Evolutionary conservation across 2,113 vertebrate species (phyloP).

Genomic region (Pitta sordida): DNA sequence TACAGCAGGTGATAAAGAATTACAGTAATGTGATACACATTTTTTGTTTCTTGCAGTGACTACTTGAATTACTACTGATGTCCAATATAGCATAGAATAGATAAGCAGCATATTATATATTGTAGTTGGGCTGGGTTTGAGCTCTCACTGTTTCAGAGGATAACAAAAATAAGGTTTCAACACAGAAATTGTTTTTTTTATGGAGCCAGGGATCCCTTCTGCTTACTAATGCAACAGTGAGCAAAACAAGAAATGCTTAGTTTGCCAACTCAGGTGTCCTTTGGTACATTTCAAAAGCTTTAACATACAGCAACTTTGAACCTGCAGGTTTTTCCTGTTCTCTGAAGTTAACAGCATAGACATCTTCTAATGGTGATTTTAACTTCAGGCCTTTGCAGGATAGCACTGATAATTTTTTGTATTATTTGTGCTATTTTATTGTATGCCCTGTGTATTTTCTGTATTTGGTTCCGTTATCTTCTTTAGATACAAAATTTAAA

Average conservation of each 20-base stretch:
- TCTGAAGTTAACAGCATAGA: neutral
- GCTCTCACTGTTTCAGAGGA: neutral
- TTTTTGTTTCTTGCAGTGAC: neutral
- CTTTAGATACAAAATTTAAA: neutral
- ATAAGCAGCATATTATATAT: neutral
- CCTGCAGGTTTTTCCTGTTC: conserved; percentile 20
- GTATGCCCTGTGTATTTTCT: neutral
- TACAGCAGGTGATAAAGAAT: neutral
- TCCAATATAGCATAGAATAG: neutral
- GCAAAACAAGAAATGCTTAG: neutral
- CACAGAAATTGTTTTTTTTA: neutral
- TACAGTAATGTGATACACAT: neutral
- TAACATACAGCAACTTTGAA: neutral
- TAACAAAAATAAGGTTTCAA: neutral
- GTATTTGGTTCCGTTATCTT: neutral
- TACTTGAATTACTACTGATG: neutral
- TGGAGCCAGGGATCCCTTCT: neutral
- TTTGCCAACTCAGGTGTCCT: neutral
- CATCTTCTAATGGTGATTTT: neutral
- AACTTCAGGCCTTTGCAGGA: neutral
- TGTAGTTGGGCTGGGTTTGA: neutral
- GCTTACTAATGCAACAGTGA: neutral
- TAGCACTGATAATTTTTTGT: neutral
- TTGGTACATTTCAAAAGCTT: neutral
- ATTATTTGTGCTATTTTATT: neutral